Base-by-base conservation (phyloP, 1,140 invertebrate species). In the Lerema accius region DNA sequence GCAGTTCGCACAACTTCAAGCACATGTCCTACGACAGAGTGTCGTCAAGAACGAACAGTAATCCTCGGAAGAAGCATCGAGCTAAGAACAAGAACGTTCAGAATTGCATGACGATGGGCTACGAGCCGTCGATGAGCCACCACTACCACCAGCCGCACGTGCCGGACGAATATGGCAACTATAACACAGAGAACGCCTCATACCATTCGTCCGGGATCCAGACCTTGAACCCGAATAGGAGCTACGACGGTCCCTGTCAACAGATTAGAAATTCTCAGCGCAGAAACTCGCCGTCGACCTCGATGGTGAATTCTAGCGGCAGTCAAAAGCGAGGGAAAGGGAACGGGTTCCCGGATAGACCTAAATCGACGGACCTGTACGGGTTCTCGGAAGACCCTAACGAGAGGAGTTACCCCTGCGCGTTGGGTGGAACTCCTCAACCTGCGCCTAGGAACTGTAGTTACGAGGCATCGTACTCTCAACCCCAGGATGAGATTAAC, bases 381-480 rank as follows among this genome's bases (percentile, higher is more conserved):
- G 92, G 92, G 63, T 93, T 92, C 67, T 89, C 92, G 2, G 89
- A 91, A 26, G 92, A 92, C 42, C 91, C 92, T 4, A 90, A 92
- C 64, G 92, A 89, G 69, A 90, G 81, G 69, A 90, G 65, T 50
- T 91, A 84, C 43, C 89, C 80, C 7, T 83, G 69, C 45, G 80
- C 76, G 0, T 65, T 82, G 46, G 80, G 71, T 35, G 55, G 19
- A 3, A 73, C 79, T 4, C 80, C 87, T 14, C 84, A 87, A 48
- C 80, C 82, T 3, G 82, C 79, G 14, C 79, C 86, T 6, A 77
- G 85, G 65, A 81, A 77, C 17, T 85, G 82, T 61, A 77, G 81
- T 37, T 90, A 90, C 59, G 88, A 90, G 35, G 80, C 84, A 1
- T 84, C 88, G 7, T 91, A 92, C 58, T 82, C 89, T 15, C 89